These are phyloP conservation scores for Asbolus verrucosus DNA, from an alignment of 1,140 invertebrate genomes.

Conservation along the genomic window DNA sequence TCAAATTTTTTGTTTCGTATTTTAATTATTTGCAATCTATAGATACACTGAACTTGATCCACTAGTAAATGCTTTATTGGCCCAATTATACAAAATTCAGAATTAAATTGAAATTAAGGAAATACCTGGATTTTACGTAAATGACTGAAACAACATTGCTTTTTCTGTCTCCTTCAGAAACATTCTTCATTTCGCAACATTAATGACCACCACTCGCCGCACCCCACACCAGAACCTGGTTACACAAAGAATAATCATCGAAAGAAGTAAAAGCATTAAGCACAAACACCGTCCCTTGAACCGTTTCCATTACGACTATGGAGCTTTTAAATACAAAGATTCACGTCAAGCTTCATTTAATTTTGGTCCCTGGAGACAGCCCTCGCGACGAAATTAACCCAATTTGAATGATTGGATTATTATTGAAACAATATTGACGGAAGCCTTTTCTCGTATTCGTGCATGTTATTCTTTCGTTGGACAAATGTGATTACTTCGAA, in stretches of 20 bases:
- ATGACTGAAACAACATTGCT: background rate
- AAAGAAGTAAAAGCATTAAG: constrained; percentile 1
- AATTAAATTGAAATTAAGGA: no score
- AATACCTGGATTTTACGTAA: no score
- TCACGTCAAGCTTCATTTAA: constrained; percentile 10
- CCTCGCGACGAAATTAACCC: background rate
- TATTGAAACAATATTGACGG: background rate
- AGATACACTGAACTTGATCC: no score
- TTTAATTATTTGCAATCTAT: no score
- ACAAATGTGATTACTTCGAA: no score
- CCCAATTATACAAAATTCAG: no score
- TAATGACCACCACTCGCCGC: background rate
- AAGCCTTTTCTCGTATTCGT: constrained; percentile 16
- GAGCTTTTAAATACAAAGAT: background rate
- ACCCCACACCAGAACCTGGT: background rate
- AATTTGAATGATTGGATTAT: background rate
- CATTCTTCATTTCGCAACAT: background rate
- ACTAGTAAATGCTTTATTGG: no score
- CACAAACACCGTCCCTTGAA: constrained; percentile 3
- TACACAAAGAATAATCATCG: background rate
- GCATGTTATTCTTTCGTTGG: constrained; percentile 1
- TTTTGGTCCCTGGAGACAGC: background rate
- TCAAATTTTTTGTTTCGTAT: no score
- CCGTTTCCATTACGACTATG: constrained; percentile 3
- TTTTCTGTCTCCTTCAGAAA: no score